phyloP scores from a whole-genome alignment of 2,888 invertebrate genomes.

The Lochmaea crataegi region DNA sequence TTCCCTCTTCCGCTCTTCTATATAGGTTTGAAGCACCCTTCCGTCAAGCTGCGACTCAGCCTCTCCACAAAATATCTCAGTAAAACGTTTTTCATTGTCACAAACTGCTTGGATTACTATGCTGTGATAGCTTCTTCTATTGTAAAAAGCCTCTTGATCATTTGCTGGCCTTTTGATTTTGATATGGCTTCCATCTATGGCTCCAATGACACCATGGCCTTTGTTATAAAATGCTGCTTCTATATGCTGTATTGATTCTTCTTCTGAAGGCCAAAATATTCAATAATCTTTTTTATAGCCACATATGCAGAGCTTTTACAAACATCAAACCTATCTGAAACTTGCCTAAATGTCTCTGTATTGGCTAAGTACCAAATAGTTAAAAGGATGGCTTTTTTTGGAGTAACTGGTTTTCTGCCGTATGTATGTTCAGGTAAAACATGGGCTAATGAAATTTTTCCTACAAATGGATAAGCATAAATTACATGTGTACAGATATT shows the following conservation, averaged over 20 bases:
- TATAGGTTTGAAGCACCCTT: neutral
- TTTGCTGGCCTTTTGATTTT: neutral
- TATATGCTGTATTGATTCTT: neutral
- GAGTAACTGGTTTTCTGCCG: too few species aligned
- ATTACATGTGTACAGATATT: too few species aligned
- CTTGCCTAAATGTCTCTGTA: too few species aligned
- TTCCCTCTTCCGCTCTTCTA: neutral
- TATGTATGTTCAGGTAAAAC: too few species aligned
- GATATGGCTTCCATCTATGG: neutral
- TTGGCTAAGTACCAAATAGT: too few species aligned
- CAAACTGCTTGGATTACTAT: neutral
- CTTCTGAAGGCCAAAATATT: neutral
- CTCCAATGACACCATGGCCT: neutral
- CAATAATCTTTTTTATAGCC: neutral
- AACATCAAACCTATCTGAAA: neutral
- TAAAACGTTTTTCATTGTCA: neutral
- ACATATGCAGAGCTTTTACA: too few species aligned
- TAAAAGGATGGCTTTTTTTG: too few species aligned
- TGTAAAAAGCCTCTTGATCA: neutral
- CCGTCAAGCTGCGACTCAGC: neutral
- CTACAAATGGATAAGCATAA: too few species aligned
- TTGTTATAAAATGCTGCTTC: neutral
- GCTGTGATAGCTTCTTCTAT: neutral
- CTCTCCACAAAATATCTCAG: neutral
- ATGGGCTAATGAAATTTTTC: too few species aligned